Percentiles rank a stretch among this genome's conserved stretches.
Evolutionary conservation across 2,113 vertebrate species (phyloP).

Genomic region (Melanerpes aurifrons): DNA sequence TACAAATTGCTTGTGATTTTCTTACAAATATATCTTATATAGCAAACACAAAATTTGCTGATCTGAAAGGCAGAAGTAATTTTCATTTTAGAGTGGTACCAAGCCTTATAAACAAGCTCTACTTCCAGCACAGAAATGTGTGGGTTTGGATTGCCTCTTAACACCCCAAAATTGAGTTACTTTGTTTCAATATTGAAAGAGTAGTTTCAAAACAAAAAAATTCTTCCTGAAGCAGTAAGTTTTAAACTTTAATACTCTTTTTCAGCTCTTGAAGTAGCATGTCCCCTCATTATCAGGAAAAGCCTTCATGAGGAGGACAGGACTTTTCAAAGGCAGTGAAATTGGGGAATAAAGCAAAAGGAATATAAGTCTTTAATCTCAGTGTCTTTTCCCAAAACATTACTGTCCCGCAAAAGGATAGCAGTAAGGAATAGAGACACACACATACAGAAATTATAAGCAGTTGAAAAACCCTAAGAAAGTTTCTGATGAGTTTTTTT

Average conservation of each 20-base stretch:
- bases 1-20: not conserved
- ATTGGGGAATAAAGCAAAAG: not conserved
- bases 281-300: not conserved
- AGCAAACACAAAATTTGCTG: not conserved
- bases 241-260: not conserved
- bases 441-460: accelerated
- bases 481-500: not conserved
- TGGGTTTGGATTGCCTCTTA: not conserved
- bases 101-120: not conserved
- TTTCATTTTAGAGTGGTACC: not conserved
- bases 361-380: not conserved
- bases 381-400: not conserved
- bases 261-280: not conserved
- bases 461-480: not conserved
- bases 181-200: not conserved
- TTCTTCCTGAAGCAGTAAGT: not conserved
- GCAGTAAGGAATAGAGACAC: not conserved
- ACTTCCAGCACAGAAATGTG: not conserved
- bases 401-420: not conserved
- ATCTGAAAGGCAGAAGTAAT: not conserved
- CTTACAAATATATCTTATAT: not conserved
- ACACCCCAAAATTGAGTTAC: not conserved
- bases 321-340: not conserved
- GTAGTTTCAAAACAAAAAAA: not conserved
- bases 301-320: not conserved